Evolutionary conservation across 2,797 vertebrate species (phyloP).

Genomic region (Harpagifer antarcticus): DNA sequence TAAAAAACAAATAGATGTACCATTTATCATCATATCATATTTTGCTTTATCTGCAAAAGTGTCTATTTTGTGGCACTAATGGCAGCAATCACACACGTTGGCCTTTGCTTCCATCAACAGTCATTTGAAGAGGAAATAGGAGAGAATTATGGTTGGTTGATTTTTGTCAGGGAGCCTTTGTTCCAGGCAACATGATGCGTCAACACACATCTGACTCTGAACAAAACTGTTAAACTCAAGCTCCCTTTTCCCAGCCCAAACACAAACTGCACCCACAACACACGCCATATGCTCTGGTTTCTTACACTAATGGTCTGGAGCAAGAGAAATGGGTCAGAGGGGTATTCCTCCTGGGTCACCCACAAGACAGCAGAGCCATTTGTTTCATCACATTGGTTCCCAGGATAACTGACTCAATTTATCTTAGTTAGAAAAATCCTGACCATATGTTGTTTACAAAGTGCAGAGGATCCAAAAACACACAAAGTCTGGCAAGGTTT

Average conservation of each 20-base stretch:
- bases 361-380: constrained; percentile 53
- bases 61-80: neutral
- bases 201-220: constrained; percentile 40
- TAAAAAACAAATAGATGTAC: constrained; percentile 8
- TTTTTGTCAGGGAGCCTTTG: constrained; percentile 17
- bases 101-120: constrained; percentile 14
- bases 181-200: constrained; percentile 33
- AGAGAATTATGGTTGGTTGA: constrained; percentile 8
- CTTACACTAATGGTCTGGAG: constrained; percentile 54
- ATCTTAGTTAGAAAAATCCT: constrained; percentile 38
- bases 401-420: constrained; percentile 41
- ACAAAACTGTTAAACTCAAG: constrained; percentile 33
- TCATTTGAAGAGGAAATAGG: constrained; percentile 30
- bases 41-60: constrained; percentile 7
- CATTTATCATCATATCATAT: neutral
- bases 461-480: constrained; percentile 50
- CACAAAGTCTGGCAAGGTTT: constrained; percentile 30
- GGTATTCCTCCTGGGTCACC: constrained; percentile 36
- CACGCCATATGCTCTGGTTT: constrained; percentile 60
- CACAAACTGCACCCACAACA: constrained; percentile 33
- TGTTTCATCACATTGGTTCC: constrained; percentile 63
- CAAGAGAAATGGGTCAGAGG: constrained; percentile 56
- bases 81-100: neutral
- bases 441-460: constrained; percentile 68
- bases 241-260: constrained; percentile 41